These are phyloP conservation scores for Labroides dimidiatus DNA, from an alignment of 2,797 vertebrate species.

Conservation along the genomic window DNA sequence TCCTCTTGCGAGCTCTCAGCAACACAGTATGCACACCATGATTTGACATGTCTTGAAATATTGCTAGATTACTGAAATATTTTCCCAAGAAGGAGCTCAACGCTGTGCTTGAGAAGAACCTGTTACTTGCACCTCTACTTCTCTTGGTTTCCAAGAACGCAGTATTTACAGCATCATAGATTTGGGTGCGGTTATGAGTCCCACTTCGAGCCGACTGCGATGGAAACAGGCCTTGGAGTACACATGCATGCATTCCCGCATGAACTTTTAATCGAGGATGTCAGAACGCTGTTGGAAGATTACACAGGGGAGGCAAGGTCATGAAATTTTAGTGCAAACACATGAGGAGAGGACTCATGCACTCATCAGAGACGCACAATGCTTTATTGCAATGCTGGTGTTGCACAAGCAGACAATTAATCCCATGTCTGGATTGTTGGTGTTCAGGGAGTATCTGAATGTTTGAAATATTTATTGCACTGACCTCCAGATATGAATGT, in stretches of 20 bases:
- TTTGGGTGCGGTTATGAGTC: constrained; percentile 56
- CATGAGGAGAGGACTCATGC: constrained; percentile 54
- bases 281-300: constrained; percentile 59
- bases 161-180: constrained; percentile 35
- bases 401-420: constrained; percentile 62
- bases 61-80: constrained; percentile 40
- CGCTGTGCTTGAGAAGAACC: constrained; percentile 48
- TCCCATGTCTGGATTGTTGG: constrained; percentile 51
- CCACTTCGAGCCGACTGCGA: constrained; percentile 32
- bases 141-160: constrained; percentile 26
- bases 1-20: constrained; percentile 39
- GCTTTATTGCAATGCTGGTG: constrained; percentile 46
- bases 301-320: constrained; percentile 52
- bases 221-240: constrained; percentile 38
- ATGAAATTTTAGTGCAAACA: constrained; percentile 71
- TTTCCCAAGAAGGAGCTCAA: constrained; percentile 35
- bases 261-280: constrained; percentile 57
- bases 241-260: constrained; percentile 45
- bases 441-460: constrained; percentile 46
- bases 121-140: constrained; percentile 42
- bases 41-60: constrained; percentile 50
- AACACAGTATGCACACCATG: constrained; percentile 29
- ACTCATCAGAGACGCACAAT: constrained; percentile 58
- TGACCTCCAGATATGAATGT: constrained; percentile 59
- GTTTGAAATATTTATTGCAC: constrained; percentile 60